Evolutionary conservation across 2,888 invertebrate species (phyloP).

Genomic region (Drosophila nr. medialis): DNA sequence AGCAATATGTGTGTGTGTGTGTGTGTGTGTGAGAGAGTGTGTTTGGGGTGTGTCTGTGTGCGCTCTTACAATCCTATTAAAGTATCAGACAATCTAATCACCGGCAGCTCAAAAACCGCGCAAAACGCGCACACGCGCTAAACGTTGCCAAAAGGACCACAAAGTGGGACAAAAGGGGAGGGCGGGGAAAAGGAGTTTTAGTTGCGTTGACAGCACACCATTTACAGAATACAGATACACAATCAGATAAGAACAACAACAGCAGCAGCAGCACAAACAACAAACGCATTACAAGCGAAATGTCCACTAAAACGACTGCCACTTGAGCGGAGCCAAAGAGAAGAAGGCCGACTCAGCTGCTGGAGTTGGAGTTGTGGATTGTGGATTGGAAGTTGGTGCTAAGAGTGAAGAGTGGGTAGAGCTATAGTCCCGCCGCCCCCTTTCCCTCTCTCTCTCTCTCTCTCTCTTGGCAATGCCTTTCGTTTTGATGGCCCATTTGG

Average conservation of each 20-base stretch:
- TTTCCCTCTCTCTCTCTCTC: too few relatives aligned
- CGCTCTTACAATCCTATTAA: constrained; percentile 75
- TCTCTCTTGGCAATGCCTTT: constrained; percentile 4
- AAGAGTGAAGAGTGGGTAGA: not conserved
- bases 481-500: constrained; percentile 30
- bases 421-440: not conserved
- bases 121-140: constrained; percentile 60
- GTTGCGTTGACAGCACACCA: constrained; percentile 61
- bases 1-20: constrained; percentile 10
- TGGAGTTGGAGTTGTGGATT: not conserved
- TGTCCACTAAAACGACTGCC: constrained; percentile 70
- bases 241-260: constrained; percentile 68
- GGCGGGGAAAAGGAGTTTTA: constrained; percentile 28
- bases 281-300: constrained; percentile 71
- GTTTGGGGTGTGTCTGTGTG: constrained; percentile 23
- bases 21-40: constrained; percentile 5
- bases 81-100: constrained; percentile 80
- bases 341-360: constrained; percentile 13
- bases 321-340: constrained; percentile 31
- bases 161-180: constrained; percentile 20
- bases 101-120: constrained; percentile 75
- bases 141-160: constrained; percentile 65
- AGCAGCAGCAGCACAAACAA: constrained; percentile 42
- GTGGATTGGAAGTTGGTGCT: not conserved
- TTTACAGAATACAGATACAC: constrained; percentile 58